Percentiles rank a stretch among this genome's conserved stretches.
These are phyloP conservation scores for Limenitis camilla DNA, from an alignment of 2,888 invertebrate genomes.

Conservation along the genomic window DNA sequence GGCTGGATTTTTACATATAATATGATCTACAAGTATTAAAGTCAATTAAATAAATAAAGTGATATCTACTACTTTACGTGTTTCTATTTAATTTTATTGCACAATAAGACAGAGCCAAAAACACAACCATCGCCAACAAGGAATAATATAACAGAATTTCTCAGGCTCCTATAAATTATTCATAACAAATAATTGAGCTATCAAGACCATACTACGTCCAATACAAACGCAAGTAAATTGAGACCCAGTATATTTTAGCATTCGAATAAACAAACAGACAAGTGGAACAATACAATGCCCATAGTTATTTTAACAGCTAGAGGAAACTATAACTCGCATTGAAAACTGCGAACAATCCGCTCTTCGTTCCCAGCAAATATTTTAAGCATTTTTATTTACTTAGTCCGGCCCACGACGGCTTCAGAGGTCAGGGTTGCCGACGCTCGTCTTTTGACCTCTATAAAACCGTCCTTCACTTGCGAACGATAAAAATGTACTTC, in stretches of 20 bases:
- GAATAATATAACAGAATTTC: conserved; percentile 4
- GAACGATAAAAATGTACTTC: conserved; percentile 32
- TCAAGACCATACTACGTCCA: conserved; percentile 1
- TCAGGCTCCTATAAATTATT: conserved; percentile 5
- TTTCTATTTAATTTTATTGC: background rate
- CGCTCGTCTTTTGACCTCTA: conserved; percentile 71
- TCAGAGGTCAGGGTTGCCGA: conserved; percentile 70
- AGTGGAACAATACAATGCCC: conserved; percentile 37
- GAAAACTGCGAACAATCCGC: conserved; percentile 33
- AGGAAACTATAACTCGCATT: conserved; percentile 38
- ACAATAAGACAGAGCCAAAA: no score
- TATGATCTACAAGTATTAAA: no score
- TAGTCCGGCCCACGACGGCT: conserved; percentile 58
- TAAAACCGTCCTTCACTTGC: conserved; percentile 41
- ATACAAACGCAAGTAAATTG: conserved; percentile 13
- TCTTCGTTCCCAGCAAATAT: conserved; percentile 28
- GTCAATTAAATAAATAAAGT: no score
- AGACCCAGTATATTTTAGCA: conserved; percentile 17
- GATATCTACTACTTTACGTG: background rate
- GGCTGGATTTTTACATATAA: no score
- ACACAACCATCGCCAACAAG: background rate
- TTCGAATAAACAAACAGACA: conserved; percentile 21
- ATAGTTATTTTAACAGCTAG: conserved; percentile 39
- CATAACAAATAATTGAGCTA: conserved; percentile 6
- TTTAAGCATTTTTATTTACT: conserved; percentile 31